Base-by-base conservation (phyloP, 2,888 invertebrate genomes). In the Tetropium fuscum region DNA sequence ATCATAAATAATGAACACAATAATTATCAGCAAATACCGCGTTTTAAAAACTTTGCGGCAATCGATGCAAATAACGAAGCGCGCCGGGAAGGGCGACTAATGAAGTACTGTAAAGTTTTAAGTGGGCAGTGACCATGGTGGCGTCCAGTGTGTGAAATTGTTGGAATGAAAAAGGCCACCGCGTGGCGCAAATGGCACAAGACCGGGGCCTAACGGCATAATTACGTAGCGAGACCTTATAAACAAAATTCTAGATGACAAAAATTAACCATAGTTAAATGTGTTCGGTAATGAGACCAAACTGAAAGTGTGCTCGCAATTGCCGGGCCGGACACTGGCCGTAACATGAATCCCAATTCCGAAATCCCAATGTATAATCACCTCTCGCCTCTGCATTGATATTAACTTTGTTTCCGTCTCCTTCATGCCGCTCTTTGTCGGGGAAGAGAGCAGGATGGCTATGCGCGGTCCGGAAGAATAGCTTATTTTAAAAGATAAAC, bases 181-280 rank as follows among this genome's bases (percentile, higher is more conserved):
- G 64, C 62, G 66, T 71, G 73, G 66, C 64, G 61, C 66, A 68
- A 73, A 73, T 66, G 66, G 65, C 63, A 38, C 53, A 64, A 66
- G 60, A 61, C 66, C 64, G 34, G 54, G 55, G 59, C 43, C 58
- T 59, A 67, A 63, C 63, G 65, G 64, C 65, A 56, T 62, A 63
- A 68, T 66, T 53, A 59, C 66, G 57, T 40, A 63, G 60, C 64
- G 68, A 72, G 72, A 71, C 76, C 74, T 73, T 76, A 78, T 80
- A 80, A 79, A 79, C 77, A 80, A 79, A 80, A 79, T 80, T 78
- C 76, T 72, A 74, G 73, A 76, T 76, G 79, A 78, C 79, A 79
- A 80, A 80, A 79, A 79, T 79, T 79, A 78, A 77, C 78, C 77
- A 71, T 76, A 73, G 76, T 74, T 75, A 75, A 77, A 75, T 75